Percentiles rank a stretch among this genome's conserved stretches.
Evolutionary conservation across 2,888 invertebrate species (phyloP).

Genomic region (Sacculina carcini): DNA sequence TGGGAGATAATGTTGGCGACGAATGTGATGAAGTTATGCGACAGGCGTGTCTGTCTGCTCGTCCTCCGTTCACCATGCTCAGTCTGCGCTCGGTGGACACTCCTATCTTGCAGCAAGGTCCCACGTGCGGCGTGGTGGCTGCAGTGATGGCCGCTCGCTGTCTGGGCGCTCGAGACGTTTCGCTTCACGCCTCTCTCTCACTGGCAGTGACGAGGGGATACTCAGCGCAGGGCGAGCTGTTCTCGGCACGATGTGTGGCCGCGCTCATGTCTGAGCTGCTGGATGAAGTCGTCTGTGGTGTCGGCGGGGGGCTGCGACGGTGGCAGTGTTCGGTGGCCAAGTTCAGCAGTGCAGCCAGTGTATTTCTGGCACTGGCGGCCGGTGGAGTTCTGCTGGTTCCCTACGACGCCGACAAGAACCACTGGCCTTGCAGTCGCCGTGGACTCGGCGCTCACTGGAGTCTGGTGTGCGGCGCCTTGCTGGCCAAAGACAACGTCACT

Average conservation of each 20-base stretch:
- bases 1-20: too few species aligned
- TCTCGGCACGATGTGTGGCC: conserved; percentile 3
- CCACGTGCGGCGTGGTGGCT: not conserved
- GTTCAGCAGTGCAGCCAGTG: not conserved
- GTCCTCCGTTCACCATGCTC: too few species aligned
- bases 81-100: too few species aligned
- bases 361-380: not conserved
- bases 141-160: not conserved
- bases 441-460: conserved; percentile 8
- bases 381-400: not conserved
- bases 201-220: not conserved
- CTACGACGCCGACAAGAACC: conserved; percentile 6
- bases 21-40: too few species aligned
- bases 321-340: not conserved
- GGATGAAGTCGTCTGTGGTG: not conserved
- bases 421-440: not conserved
- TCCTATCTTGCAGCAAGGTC: not conserved
- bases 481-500: not conserved
- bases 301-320: not conserved
- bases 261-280: not conserved
- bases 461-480: conserved; percentile 2
- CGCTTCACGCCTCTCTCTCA: not conserved
- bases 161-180: not conserved
- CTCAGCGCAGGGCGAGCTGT: conserved; percentile 8
- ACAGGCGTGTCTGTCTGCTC: too few species aligned